phyloP scores from a whole-genome alignment of 2,113 vertebrate genomes.

The Urocolius indicus region DNA sequence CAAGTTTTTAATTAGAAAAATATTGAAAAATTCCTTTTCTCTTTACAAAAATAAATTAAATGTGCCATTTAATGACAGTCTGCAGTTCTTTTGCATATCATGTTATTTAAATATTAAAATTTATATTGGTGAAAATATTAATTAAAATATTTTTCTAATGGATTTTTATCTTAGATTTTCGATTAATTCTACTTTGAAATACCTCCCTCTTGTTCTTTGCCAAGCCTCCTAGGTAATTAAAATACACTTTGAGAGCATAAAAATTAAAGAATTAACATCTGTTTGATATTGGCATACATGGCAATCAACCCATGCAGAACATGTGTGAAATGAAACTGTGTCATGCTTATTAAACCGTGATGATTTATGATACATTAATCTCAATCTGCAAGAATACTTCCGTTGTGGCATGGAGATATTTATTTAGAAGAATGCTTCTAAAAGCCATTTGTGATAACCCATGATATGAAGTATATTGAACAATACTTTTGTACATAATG shows the following conservation, averaged over 20 bases:
- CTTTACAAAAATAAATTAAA: background rate
- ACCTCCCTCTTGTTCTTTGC: background rate
- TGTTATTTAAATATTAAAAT: background rate
- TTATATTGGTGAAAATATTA: background rate
- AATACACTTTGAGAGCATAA: background rate
- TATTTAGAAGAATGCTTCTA: background rate
- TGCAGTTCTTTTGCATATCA: background rate
- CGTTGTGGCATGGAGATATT: background rate
- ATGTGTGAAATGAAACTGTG: constrained; percentile 23
- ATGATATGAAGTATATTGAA: background rate
- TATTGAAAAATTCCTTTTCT: background rate
- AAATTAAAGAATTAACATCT: constrained; percentile 25
- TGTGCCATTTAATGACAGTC: background rate
- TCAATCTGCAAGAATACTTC: constrained; percentile 3
- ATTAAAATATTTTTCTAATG: background rate
- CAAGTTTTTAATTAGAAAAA: background rate
- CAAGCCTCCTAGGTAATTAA: constrained; percentile 17
- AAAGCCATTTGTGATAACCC: background rate
- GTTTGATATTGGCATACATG: constrained; percentile 34
- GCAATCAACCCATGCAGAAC: constrained; percentile 13
- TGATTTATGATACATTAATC: constrained; percentile 23
- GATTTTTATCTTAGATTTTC: background rate
- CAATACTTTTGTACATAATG: background rate
- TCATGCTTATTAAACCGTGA: background rate
- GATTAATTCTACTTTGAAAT: background rate